Evolutionary conservation across 2,797 vertebrate genomes (phyloP), one percentile per base, ranked within the genome.

Genomic region (Urocyon cinereoargenteus): DNA sequence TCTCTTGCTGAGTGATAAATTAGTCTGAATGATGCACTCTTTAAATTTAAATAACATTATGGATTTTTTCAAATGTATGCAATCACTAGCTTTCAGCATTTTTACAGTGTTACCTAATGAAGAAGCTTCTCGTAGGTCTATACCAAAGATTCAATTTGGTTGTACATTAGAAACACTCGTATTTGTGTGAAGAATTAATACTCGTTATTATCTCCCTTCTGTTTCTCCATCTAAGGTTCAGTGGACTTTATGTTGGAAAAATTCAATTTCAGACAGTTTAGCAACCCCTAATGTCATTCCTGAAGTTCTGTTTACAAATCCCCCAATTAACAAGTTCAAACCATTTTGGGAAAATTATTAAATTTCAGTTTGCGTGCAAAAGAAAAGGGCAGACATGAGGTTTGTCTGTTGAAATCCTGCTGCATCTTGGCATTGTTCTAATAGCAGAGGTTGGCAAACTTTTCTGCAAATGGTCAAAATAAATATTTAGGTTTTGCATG

Each of bases 161-260:
- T 75, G 4, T 21, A 59, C 1, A 4, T 31, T 31, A 15, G 21
- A 66, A 91, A 85, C 6, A 51, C 62, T 93, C 12, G 3, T 51
- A 72, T 93, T 96, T 93, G 22, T 86, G 19, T 68, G 53, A 86
- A 84, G 24, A 90, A 85, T 87, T 19, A 16, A 51, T 57, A n/a
- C 36, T 77, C 9, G 68, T 92, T 59, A 79, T 85, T 59, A 68
- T 68, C 8, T 84, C 2, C 66, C 34, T 93, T 62, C 51, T 96
- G 16, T 87, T 82, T 95, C 68, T 18, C 13, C 24, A 4, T 18
- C 24, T 90, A 57, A 87, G 31, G 90, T 57, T 85, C 34, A 66
- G 3, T 57, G 55, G 28, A 62, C 51, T 96, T 68, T 82, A 61
- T 73, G 9, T 81, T 11, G 24, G 53, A 24, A 79, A 84, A 92